These are phyloP conservation scores for Coracopsis vasa DNA, from an alignment of 2,113 vertebrate genomes.

Conservation along the genomic window DNA sequence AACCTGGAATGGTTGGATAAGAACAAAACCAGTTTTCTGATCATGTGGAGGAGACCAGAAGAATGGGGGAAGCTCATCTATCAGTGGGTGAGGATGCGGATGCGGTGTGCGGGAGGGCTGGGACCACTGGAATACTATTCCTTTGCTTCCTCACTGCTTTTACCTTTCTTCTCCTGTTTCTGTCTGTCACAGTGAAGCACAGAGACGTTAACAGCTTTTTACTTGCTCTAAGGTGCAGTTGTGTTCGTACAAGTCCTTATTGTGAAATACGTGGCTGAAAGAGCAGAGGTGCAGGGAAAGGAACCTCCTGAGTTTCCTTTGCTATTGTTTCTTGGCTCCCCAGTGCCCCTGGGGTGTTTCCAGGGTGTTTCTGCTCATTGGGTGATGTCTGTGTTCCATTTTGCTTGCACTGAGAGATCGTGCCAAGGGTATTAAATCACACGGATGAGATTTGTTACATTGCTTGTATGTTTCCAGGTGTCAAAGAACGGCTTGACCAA, in stretches of 20 bases:
- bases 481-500: slow-evolving; percentile 91
- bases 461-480: slow-evolving; percentile 73
- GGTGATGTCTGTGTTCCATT: accelerated
- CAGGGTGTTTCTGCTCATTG: accelerated
- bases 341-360: accelerated
- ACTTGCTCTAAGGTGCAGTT: not conserved
- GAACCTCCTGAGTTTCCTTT: accelerated
- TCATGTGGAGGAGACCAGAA: slow-evolving; percentile 97
- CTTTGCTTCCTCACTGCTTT: not conserved
- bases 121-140: not conserved
- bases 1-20: slow-evolving; percentile 98
- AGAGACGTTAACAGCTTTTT: not conserved
- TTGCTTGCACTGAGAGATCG: accelerated
- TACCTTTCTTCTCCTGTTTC: not conserved
- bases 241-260: accelerated
- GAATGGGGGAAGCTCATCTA: slow-evolving; percentile 98
- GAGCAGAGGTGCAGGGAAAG: not conserved
- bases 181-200: not conserved
- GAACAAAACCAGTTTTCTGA: slow-evolving; percentile 93
- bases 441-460: accelerated
- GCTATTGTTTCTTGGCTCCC: not conserved
- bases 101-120: not conserved
- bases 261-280: not conserved
- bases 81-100: slow-evolving; percentile 84
- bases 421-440: not conserved